Base-by-base conservation (phyloP, 2,888 invertebrate genomes). In the Eupithecia dodoneata region DNA sequence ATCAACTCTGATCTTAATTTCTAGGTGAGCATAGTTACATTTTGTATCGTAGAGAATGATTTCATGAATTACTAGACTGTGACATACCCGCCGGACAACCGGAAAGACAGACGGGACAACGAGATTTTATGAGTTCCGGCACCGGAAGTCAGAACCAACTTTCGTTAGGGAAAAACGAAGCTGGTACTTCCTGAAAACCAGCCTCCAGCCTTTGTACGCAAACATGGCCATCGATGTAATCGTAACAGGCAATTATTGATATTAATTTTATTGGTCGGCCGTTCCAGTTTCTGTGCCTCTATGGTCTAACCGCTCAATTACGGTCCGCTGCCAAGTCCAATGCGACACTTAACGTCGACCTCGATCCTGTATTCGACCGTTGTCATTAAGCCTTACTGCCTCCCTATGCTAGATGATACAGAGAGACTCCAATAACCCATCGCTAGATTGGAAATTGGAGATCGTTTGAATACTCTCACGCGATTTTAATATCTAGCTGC, bases 321-420 rank as follows among this genome's bases (percentile, higher is more conserved):
- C 89, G 87, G 85, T 83, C 85, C 83, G 87, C 85, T 89, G 91
- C 89, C 91, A 92, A 93, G 89, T 91, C 89, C 91, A 90, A 88
- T 89, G 87, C 87, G 90, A 91, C 90, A 92, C 89, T 92, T 90
- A 89, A 87, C 85, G 91, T 83, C 90, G 93, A 92, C 93, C 93
- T 90, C 93, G 89, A 91, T 92, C 90, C 90, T 89, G 90, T 88
- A 91, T 91, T 90, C 90, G 91, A 87, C 88, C 88, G 87, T 90
- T 90, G 92, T 92, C 92, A 93, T 94, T 93, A 93, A 91, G 90
- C 88, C 87, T 88, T 86, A 89, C 88, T 89, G 85, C 85, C 89
- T 88, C 87, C 88, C 90, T 88, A 87, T 87, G 86, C 89, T 88
- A 83, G 84, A 88, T 89, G 86, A 87, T 89, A 88, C 88, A 87